Evolutionary conservation across 2,797 vertebrate genomes (phyloP), one percentile per base, ranked within the genome.

Genomic region (Echeneis naucrates): DNA sequence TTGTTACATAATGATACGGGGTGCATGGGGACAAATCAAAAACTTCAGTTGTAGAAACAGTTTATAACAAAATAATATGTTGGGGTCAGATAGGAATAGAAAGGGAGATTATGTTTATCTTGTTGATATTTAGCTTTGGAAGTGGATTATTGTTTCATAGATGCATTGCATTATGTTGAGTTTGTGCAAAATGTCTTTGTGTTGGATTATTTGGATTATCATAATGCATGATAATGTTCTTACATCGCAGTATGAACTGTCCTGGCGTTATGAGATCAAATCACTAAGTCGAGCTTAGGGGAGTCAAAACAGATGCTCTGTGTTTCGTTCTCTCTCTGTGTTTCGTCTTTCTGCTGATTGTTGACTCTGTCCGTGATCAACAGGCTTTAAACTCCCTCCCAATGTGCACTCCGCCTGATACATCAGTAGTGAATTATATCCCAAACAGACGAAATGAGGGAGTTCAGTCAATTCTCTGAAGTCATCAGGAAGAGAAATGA

Each of bases 171-270:
- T 87, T 85, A 84, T 80, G 62, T 66, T 54, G 82, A 75, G 63
- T 87, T 88, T 85, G 50, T 64, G 65, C 83, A 81, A 86, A n/a
- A 84, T 84, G 80, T 86, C 77, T 87, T 68, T 79, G 72, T 78
- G 85, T 85, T 78, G 89, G 88, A 92, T 92, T 88, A 89, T 90
- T 81, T 80, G 86, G 90, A 93, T 93, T 92, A 91, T 87, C 45
- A 52, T 91, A 93, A 91, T 90, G 76, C 89, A 81, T 11, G 23
- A 70, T 91, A 88, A 92, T 92, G 82, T 89, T 86, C 88, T 91
- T 86, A 84, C 12, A 5, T 5, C 17, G 67, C 72, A 56, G 66
- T 63, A 72, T 64, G 24, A 77, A 86, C 83, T 82, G 75, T 88
- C 76, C 78, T 79, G 87, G 30, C 37, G 48, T 74, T 69, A 72